Percentiles rank a stretch among this genome's conserved stretches.
Evolutionary conservation across 2,797 vertebrate genomes (phyloP).

Genomic region (Acipenser transmontanus): DNA sequence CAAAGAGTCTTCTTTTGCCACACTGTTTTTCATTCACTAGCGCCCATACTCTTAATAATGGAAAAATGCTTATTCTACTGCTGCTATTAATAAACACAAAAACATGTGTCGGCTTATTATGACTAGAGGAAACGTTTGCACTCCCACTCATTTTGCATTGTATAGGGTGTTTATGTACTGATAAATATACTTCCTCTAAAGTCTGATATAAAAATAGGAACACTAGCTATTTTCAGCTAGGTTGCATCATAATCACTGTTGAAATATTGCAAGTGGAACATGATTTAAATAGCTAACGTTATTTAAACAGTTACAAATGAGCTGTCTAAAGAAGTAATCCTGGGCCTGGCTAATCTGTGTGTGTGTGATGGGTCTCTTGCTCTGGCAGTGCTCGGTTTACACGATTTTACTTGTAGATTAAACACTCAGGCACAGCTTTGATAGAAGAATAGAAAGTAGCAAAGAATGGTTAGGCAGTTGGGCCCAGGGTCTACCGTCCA

Average conservation of each 20-base stretch:
- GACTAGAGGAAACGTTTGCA: constrained; percentile 11
- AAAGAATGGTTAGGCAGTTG: too few relatives aligned
- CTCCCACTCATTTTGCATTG: constrained; percentile 12
- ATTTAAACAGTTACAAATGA: neutral
- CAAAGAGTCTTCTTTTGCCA: too few relatives aligned
- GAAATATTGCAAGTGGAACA: constrained; percentile 10
- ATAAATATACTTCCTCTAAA: constrained; percentile 8
- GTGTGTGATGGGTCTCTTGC: too few relatives aligned
- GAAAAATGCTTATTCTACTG: neutral
- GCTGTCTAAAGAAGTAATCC: too few relatives aligned
- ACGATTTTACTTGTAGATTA: too few relatives aligned
- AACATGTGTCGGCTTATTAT: neutral
- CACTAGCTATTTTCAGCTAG: constrained; percentile 4
- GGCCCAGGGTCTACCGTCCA: too few relatives aligned
- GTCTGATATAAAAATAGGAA: constrained; percentile 9
- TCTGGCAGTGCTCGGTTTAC: too few relatives aligned
- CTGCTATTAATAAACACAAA: constrained; percentile 2
- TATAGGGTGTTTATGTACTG: constrained; percentile 13
- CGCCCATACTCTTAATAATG: too few relatives aligned
- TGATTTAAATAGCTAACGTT: neutral
- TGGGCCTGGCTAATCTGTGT: too few relatives aligned
- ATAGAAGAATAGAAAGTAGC: too few relatives aligned
- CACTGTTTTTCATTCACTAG: too few relatives aligned
- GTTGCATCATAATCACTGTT: constrained; percentile 11
- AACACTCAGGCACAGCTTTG: too few relatives aligned